These are phyloP conservation scores for Uria lomvia DNA, from an alignment of 2,113 vertebrate genomes.

Conservation along the genomic window DNA sequence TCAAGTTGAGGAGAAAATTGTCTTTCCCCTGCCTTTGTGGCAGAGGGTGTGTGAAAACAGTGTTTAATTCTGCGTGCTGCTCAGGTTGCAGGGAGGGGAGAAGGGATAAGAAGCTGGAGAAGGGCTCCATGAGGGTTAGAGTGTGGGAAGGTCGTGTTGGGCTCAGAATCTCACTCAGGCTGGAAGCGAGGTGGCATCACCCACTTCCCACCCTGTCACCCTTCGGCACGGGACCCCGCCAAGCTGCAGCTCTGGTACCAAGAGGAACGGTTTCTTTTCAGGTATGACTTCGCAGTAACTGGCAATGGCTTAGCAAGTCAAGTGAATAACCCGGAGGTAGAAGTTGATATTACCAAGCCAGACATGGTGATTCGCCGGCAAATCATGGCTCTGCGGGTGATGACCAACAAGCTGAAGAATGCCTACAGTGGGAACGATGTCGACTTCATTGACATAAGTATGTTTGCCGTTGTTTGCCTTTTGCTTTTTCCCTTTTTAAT, in stretches of 20 bases:
- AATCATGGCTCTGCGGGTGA: slow-evolving; percentile 87
- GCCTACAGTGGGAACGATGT: slow-evolving; percentile 91
- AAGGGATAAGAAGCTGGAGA: neutral
- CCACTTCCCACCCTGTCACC: fast-evolving
- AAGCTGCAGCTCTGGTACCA: neutral
- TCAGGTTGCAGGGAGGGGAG: neutral
- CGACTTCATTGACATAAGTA: slow-evolving; percentile 84
- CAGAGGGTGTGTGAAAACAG: neutral
- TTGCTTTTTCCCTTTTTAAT: neutral
- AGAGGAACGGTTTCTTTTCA: slow-evolving; percentile 33
- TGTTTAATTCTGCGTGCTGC: neutral
- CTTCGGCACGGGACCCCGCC: fast-evolving
- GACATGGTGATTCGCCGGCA: slow-evolving; percentile 89
- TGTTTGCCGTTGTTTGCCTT: slow-evolving; percentile 10
- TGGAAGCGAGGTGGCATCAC: neutral
- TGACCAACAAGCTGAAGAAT: slow-evolving; percentile 92
- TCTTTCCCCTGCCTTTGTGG: neutral
- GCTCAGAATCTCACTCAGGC: neutral
- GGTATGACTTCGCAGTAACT: slow-evolving; percentile 90
- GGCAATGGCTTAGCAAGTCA: slow-evolving; percentile 93
- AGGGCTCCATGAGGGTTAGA: neutral
- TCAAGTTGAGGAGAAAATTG: neutral
- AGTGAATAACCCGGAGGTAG: slow-evolving; percentile 91
- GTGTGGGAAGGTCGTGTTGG: fast-evolving
- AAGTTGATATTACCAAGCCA: slow-evolving; percentile 91